Percentiles rank a stretch among this genome's conserved stretches.
phyloP scores from a whole-genome alignment of 2,113 vertebrate genomes.

The Oncorhynchus gorbuscha region DNA sequence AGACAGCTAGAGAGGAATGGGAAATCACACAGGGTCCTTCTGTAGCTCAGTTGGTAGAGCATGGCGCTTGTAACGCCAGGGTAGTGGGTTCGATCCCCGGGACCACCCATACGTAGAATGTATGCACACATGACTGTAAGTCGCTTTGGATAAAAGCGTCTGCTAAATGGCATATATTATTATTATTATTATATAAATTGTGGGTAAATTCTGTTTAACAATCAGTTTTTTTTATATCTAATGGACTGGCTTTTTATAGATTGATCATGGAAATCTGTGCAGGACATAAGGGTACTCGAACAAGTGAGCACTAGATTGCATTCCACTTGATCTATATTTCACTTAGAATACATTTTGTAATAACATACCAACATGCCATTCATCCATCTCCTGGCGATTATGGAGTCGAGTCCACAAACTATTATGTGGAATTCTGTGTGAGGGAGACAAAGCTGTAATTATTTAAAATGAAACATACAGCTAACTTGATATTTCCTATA shows the following conservation, averaged over 20 bases:
- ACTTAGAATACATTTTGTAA: background rate
- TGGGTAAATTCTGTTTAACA: too few relatives aligned
- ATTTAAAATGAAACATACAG: constrained; percentile 19
- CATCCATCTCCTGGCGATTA: constrained; percentile 94
- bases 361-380: constrained; percentile 93
- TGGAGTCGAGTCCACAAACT: constrained; percentile 94
- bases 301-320: background rate
- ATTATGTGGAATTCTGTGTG: constrained; percentile 93
- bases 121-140: too few relatives aligned
- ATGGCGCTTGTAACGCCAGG: too few relatives aligned
- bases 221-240: too few relatives aligned
- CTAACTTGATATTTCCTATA: background rate
- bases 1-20: constrained; percentile 59
- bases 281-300: background rate
- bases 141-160: too few relatives aligned
- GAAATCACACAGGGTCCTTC: background rate
- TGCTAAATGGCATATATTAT: too few relatives aligned
- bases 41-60: too few relatives aligned
- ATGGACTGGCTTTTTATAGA: too few relatives aligned
- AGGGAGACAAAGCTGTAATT: background rate
- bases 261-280: background rate
- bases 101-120: too few relatives aligned
- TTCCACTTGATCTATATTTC: background rate
- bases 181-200: too few relatives aligned
- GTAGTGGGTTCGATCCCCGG: too few relatives aligned